Conservation (phyloP, 2,797 vertebrate species). For the Cyprinodon diabolis region DNA sequence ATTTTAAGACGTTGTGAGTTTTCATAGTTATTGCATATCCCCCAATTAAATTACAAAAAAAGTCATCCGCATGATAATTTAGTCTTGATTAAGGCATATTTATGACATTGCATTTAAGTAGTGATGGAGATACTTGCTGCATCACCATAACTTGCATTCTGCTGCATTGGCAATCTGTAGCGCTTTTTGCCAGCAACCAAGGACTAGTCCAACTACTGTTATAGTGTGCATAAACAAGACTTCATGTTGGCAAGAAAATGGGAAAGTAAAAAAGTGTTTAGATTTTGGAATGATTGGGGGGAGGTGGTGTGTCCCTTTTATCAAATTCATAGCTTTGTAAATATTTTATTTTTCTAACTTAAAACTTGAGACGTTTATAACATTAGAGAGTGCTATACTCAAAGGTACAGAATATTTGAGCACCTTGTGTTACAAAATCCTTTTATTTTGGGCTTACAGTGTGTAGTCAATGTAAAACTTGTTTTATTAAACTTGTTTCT, state of each 20-base stretch:
- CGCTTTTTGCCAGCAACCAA: conserved; percentile 62
- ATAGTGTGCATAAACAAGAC: background rate
- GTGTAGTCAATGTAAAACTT: background rate
- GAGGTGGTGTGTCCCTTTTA: background rate
- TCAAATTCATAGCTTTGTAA: background rate
- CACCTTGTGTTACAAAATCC: background rate
- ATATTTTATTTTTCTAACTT: background rate
- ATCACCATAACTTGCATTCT: background rate
- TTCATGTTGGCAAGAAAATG: conserved; percentile 19
- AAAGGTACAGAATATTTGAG: background rate
- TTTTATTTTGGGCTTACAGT: background rate
- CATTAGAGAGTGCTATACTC: background rate
- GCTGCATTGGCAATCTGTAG: conserved; percentile 29
- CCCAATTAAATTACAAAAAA: background rate
- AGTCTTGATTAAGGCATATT: background rate
- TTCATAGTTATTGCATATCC: background rate
- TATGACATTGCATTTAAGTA: background rate
- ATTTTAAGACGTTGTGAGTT: background rate
- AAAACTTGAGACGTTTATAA: background rate
- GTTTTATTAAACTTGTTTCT: background rate
- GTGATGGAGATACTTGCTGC: conserved; percentile 20
- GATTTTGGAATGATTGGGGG: background rate
- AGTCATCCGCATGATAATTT: background rate
- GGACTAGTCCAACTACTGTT: conserved; percentile 46
- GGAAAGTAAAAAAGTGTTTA: background rate